Conservation (phyloP, 1,140 invertebrate genomes). For the Chelonus insularis region DNA sequence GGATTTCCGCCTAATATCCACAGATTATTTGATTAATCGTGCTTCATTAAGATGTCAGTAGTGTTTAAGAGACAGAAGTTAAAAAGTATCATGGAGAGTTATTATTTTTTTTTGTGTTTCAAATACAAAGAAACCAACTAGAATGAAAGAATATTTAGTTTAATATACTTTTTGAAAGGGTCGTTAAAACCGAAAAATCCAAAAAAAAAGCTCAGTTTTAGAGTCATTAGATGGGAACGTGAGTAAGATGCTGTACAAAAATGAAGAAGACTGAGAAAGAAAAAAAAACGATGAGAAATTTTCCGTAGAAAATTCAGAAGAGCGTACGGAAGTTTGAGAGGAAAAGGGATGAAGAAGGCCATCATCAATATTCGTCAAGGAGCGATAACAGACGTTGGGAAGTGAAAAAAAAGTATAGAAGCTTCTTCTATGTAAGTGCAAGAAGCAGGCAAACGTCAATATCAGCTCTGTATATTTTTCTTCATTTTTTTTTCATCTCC, state of each 20-base stretch:
- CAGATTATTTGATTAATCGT: slow-evolving; percentile 27
- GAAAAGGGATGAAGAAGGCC: slow-evolving; percentile 10
- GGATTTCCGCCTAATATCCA: slow-evolving; percentile 11
- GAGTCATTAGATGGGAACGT: background rate
- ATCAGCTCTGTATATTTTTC: background rate
- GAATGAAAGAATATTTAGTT: background rate
- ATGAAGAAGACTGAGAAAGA: no score
- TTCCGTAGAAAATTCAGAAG: background rate
- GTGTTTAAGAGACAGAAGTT: background rate
- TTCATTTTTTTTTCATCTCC: background rate
- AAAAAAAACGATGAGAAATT: no score
- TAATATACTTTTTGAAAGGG: background rate
- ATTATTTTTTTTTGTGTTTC: background rate
- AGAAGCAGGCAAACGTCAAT: no score
- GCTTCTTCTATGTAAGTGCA: background rate
- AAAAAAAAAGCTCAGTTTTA: background rate
- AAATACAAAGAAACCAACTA: background rate
- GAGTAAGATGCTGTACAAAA: background rate
- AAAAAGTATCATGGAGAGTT: background rate
- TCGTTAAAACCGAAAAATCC: slow-evolving; percentile 6
- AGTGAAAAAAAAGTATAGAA: slow-evolving; percentile 5
- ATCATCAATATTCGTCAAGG: slow-evolving; percentile 35
- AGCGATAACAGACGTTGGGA: slow-evolving; percentile 26
- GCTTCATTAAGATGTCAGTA: slow-evolving; percentile 21
- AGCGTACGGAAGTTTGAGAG: background rate